Evolutionary conservation across 2,888 invertebrate species (phyloP).

Genomic region (Odontocerum albicorne): DNA sequence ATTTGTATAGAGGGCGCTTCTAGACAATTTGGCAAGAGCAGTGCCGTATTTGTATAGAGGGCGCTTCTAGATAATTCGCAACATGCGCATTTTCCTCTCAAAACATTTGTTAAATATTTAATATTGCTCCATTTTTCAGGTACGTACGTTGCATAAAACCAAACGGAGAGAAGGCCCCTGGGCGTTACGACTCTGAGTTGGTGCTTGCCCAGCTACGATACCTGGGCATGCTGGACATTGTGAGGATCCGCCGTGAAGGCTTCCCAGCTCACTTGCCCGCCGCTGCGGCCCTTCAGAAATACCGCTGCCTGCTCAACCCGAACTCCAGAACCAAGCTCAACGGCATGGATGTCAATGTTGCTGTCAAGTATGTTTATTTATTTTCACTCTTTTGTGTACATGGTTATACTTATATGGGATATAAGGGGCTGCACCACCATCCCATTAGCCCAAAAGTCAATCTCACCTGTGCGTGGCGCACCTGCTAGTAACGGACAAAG

Average conservation of each 20-base stretch:
- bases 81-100: no score
- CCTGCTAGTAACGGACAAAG: no score
- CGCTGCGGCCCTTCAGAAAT: constrained; percentile 73
- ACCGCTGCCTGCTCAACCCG: constrained; percentile 71
- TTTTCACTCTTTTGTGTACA: no score
- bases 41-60: no score
- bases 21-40: no score
- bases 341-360: constrained; percentile 46
- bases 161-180: constrained; percentile 79
- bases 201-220: constrained; percentile 88
- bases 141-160: constrained; percentile 93
- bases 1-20: no score
- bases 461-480: no score
- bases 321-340: constrained; percentile 4
- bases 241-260: constrained; percentile 86
- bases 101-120: not conserved
- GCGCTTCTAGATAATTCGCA: no score
- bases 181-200: constrained; percentile 76
- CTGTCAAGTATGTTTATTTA: constrained; percentile 47
- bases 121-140: constrained; percentile 51
- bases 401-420: no score
- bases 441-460: no score
- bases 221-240: constrained; percentile 92
- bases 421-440: no score
- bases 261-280: constrained; percentile 84